phyloP scores from a whole-genome alignment of 1,140 invertebrate species.

The Sinella curviseta region DNA sequence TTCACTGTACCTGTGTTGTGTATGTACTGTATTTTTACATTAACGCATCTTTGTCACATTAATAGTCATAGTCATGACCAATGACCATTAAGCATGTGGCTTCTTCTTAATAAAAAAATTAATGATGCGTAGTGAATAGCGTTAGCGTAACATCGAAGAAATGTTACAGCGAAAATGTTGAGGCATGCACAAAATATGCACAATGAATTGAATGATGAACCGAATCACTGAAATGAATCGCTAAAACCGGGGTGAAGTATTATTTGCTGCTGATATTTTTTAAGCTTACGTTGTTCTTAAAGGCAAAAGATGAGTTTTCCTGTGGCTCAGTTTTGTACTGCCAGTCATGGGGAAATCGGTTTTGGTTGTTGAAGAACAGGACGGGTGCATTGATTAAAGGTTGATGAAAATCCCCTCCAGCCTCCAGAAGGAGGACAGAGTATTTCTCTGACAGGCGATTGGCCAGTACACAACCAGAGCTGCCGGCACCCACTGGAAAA shows the following conservation, averaged over 20 bases:
- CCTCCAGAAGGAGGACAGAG: constrained; percentile 69
- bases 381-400: constrained; percentile 33
- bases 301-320: constrained; percentile 34
- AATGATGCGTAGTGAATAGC: too few species aligned
- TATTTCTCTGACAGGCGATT: constrained; percentile 64
- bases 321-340: constrained; percentile 49
- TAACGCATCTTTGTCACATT: neutral
- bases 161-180: too few species aligned
- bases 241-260: too few species aligned
- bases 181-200: too few species aligned
- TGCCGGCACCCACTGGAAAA: constrained; percentile 72
- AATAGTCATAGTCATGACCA: neutral
- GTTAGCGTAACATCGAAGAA: too few species aligned
- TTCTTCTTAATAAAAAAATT: neutral
- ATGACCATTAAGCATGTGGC: neutral
- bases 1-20: too few species aligned
- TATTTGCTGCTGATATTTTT: too few species aligned
- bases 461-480: constrained; percentile 75
- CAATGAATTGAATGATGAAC: too few species aligned
- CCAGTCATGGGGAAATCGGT: constrained; percentile 46
- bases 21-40: too few species aligned
- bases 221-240: too few species aligned
- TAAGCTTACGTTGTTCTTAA: constrained; percentile 39
- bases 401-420: constrained; percentile 59
- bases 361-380: constrained; percentile 37